Evolutionary conservation across 1,140 invertebrate genomes (phyloP).

Genomic region (Drosophila oshimai): DNA sequence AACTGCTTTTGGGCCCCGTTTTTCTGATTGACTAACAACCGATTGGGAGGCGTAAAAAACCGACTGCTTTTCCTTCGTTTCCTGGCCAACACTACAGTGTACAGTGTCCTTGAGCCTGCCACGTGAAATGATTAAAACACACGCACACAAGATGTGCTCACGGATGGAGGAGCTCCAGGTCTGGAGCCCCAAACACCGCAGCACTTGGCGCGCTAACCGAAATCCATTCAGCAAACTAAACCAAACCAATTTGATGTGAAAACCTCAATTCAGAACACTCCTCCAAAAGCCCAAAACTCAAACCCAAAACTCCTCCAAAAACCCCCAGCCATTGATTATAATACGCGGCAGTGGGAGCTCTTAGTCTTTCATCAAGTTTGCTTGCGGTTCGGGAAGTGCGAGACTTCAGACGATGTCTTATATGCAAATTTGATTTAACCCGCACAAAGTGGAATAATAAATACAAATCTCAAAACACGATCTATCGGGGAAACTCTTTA

Average conservation of each 20-base stretch:
- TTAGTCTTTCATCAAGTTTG: conserved; percentile 52
- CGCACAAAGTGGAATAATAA: conserved; percentile 64
- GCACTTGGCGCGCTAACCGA: conserved; percentile 48
- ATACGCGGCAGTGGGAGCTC: conserved; percentile 44
- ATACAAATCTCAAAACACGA: conserved; percentile 51
- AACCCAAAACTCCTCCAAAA: not conserved
- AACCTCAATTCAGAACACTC: conserved; percentile 49
- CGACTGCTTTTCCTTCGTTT: not conserved
- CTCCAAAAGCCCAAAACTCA: not conserved
- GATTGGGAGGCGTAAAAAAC: conserved; percentile 14
- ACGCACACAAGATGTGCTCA: too few relatives aligned
- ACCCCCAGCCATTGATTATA: conserved; percentile 47
- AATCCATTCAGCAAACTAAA: conserved; percentile 69
- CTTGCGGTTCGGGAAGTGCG: not conserved
- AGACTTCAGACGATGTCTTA: conserved; percentile 35
- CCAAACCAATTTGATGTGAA: conserved; percentile 64
- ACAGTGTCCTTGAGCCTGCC: conserved; percentile 26
- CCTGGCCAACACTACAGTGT: conserved; percentile 27
- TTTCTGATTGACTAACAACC: conserved; percentile 15
- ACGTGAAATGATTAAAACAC: conserved; percentile 40
- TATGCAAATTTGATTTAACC: conserved; percentile 63
- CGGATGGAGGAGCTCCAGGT: too few relatives aligned
- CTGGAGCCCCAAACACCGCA: conserved; percentile 19
- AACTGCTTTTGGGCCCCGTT: not conserved
- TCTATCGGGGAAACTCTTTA: conserved; percentile 17